Base-by-base conservation (phyloP, 2,797 vertebrate genomes). In the Ceryle rudis region DNA sequence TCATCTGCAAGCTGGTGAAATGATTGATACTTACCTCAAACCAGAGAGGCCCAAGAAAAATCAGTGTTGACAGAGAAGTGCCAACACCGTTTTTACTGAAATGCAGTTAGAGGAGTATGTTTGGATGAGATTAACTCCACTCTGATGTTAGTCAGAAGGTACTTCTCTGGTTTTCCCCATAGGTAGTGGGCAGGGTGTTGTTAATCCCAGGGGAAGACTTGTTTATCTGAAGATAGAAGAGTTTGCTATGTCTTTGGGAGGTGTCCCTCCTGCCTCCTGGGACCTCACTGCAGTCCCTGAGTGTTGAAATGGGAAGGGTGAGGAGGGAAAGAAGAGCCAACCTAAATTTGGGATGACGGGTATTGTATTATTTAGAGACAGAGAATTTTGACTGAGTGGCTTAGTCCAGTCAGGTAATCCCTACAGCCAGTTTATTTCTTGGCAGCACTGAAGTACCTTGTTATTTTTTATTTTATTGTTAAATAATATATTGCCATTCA, bases 191-290 rank as follows among this genome's bases (percentile, higher is more conserved):
- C 22, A 44, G 20, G 20, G 44, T 41, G 4, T 26, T 82, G 22
- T 5, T 84, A 79, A 70, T 87, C 17, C 12, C 9, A 11, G 5
- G 47, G 64, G 35, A 49, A 55, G 51, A 37, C 26, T 37, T 0
- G 1, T 78, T 84, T 18, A n/a, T 75, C 33, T 3, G 1, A n/a
- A 88, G 33, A 10, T 5, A 25, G 26, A 58, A 19, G 22, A 51
- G 11, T 29, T 78, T 86, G 31, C 54, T 42, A 0, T 82, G 23
- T 20, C 8, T 3, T 1, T 86, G 55, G 29, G 46, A 46, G 11
- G 0, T 58, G 23, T 58, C 29, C 5, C 3, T 85, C 26, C 19
- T 41, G 5, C 46, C 41, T 62, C 25, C 11, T 0, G 0, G 31
- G 51, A 89, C 2, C 35, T 75, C 35, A 5, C 7, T 81, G 37